phyloP scores from a whole-genome alignment of 1,140 invertebrate genomes.

The Catajapyx aquilonaris region DNA sequence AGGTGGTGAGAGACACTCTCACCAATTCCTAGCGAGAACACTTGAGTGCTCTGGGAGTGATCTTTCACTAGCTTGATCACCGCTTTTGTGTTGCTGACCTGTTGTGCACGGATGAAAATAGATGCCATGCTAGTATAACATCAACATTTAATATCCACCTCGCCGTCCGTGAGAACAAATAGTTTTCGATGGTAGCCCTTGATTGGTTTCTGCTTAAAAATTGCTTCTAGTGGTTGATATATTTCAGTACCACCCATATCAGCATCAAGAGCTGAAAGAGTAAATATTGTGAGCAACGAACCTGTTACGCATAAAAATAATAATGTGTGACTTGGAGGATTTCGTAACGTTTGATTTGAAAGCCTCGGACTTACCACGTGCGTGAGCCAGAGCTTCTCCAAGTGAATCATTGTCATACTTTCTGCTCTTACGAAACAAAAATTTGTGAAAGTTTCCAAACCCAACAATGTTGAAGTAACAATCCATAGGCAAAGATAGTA shows the following conservation, averaged over 20 bases:
- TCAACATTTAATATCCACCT: slow-evolving; percentile 10
- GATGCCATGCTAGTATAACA: not conserved
- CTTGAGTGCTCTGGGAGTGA: no score
- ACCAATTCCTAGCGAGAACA: no score
- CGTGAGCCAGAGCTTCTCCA: slow-evolving; percentile 6
- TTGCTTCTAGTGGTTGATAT: slow-evolving; percentile 15
- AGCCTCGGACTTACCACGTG: no score
- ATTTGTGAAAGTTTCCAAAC: slow-evolving; percentile 9
- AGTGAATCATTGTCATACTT: slow-evolving; percentile 8
- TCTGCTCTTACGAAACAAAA: slow-evolving; percentile 10
- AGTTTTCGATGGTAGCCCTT: slow-evolving; percentile 17
- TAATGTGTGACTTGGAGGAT: no score
- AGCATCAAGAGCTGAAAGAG: no score
- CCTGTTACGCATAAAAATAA: no score
- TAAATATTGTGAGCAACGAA: no score
- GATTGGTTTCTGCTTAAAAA: slow-evolving; percentile 15
- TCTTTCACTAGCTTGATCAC: no score
- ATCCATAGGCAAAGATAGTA: slow-evolving; percentile 12
- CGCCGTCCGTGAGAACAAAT: slow-evolving; percentile 21
- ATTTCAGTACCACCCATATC: slow-evolving; percentile 22
- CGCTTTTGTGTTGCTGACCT: no score
- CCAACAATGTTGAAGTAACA: slow-evolving; percentile 14
- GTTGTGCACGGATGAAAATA: no score
- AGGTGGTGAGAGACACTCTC: no score
- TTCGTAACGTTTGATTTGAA: no score